Evolutionary conservation across 2,888 invertebrate species (phyloP).

Genomic region (Acanthopleura granulata): DNA sequence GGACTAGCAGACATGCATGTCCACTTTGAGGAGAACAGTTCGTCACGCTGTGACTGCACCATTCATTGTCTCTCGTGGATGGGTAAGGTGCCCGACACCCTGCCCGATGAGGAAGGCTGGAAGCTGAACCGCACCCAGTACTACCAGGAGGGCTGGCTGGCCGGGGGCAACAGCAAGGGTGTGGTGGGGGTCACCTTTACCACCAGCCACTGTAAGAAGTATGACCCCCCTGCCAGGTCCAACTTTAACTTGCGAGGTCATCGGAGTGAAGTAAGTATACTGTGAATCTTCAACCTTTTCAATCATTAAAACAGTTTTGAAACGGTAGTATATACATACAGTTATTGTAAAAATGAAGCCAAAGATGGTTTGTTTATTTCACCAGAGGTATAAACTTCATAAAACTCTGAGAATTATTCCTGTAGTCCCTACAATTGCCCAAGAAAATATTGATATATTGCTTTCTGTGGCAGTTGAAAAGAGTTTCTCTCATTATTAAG

Average conservation of each 20-base stretch:
- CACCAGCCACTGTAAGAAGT: constrained; percentile 90
- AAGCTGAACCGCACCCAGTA: constrained; percentile 94
- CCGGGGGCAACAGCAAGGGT: constrained; percentile 90
- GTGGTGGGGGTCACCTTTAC: constrained; percentile 97
- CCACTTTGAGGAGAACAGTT: constrained; percentile 93
- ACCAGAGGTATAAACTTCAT: no score
- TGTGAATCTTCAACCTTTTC: no score
- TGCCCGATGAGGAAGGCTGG: constrained; percentile 91
- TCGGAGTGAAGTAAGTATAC: constrained; percentile 85
- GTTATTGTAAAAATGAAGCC: no score
- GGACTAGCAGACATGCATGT: constrained; percentile 81
- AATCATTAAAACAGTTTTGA: no score
- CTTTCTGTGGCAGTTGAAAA: no score
- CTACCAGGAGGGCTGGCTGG: constrained; percentile 98
- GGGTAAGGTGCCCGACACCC: constrained; percentile 96
- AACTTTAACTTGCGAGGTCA: constrained; percentile 98
- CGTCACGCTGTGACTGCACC: constrained; percentile 95
- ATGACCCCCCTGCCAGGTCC: constrained; percentile 82
- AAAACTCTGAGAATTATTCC: no score
- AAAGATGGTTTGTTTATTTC: not conserved
- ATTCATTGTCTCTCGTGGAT: constrained; percentile 97
- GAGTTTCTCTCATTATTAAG: no score
- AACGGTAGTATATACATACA: no score
- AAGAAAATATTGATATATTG: no score
- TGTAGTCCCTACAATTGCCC: no score